Conservation (phyloP, 2,888 invertebrate genomes). For the Keiferia lycopersicella region DNA sequence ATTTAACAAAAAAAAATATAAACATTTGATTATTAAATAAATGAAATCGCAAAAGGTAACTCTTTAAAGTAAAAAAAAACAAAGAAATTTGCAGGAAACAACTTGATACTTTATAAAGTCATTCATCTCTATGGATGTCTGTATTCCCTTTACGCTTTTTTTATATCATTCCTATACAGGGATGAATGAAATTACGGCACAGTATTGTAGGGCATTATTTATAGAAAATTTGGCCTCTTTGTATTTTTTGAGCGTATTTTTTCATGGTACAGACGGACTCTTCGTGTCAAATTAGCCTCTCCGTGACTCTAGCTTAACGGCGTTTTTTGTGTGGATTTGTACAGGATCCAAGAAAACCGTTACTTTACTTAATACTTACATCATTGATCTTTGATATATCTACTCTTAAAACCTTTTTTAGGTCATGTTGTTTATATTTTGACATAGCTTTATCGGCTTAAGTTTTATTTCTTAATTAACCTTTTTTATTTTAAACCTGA, state of each 20-base stretch:
- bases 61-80: no score
- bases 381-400: not conserved
- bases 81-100: no score
- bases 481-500: no score
- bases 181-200: constrained; percentile 75
- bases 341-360: constrained; percentile 52
- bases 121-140: constrained; percentile 50
- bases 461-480: no score
- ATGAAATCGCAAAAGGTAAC: no score
- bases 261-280: constrained; percentile 42
- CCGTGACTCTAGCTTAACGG: constrained; percentile 59
- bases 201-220: constrained; percentile 77
- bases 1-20: no score
- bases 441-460: no score
- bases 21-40: no score
- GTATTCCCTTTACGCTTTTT: constrained; percentile 58
- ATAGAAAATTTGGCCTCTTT: constrained; percentile 78
- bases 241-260: constrained; percentile 66
- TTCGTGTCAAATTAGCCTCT: constrained; percentile 56
- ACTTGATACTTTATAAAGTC: not conserved
- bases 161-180: constrained; percentile 75
- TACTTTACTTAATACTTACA: constrained; percentile 43
- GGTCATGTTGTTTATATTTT: no score
- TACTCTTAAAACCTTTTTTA: no score
- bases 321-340: constrained; percentile 46